Evolutionary conservation across 2,113 vertebrate species (phyloP), one percentile per base, ranked within the genome.

Genomic region (Pseudopipra pipra): DNA sequence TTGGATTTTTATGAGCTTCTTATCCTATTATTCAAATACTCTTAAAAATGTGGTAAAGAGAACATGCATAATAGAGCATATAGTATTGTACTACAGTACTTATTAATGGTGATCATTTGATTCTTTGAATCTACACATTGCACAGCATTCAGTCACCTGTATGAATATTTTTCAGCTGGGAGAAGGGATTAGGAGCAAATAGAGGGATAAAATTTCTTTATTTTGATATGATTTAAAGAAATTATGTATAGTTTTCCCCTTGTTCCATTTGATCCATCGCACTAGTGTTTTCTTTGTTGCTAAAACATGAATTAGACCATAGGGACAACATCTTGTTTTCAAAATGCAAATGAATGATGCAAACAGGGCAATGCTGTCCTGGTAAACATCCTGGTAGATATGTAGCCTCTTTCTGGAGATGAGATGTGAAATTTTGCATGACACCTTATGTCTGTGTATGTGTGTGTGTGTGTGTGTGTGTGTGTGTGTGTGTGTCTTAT

Each of bases 221-320:
- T 72, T 79, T 82, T 85, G 2, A 33, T 61, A 68, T 14, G 0
- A 52, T 88, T 78, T 92, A 41, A 62, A 22, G 18, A 49, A 61
- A 7, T 2, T 19, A 12, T 25, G 5, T 14, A 8, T 13, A 23
- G 6, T 67, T 74, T 54, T 12, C 3, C 67, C 14, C 18, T 66
- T 66, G 7, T 39, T 94, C 31, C 6, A 22, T 35, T 66, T 66
- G 22, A 41, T 44, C 4, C n/a, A 33, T 25, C 0, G 0, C 5
- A 1, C 9, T 62, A 11, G 1, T 31, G 8, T 14, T 68, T 85
- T 61, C 4, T 51, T 62, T 2, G 11, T 39, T 41, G 27, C 21
- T 72, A 35, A 87, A 95, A 67, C 5, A 27, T 51, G 12, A 59
- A 52, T 44, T 56, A 74, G 18, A 58, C 12, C 6, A 4, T 5